Evolutionary conservation across 2,797 vertebrate genomes (phyloP), one percentile per base, ranked within the genome.

Genomic region (Peromyscus aztecus): DNA sequence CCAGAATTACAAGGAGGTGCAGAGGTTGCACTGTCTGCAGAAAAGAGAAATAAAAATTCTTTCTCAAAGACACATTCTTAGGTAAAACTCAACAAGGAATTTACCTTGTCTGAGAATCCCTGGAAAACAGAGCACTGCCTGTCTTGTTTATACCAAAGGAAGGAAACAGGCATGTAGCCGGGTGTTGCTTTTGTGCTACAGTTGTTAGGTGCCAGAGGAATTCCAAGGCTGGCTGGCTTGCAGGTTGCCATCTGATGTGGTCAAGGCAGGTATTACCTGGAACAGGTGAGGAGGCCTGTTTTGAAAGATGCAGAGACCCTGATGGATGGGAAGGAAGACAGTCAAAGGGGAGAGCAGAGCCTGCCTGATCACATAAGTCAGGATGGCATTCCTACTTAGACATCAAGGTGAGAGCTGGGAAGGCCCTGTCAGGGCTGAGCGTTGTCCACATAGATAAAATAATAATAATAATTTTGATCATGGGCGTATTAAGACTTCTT

Each of bases 231-330:
- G 59, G 55, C 49, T 43, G 59, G 55, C 49, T 43, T 85, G 84
- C 90, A 96, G 81, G 94, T 93, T 98, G 81, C 67, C n/a, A n/a
- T 96, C 97, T 97, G 95, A 97, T 96, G 91, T 96, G 96, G 94
- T 94, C 94, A 93, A 90, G 93, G 88, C 46, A 89, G 78, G 94
- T 92, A 94, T 97, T 96, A 95, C 76, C 73, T 76, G 78, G n/a
- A 81, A 76, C 94, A 98, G 97, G 94, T 96, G 91, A 94, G 63
- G 76, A 71, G 49, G 90, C 29, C 71, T 9, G 0, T 59, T 59
- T 86, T 69, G 61, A 86, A 95, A 92, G 49, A 90, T 14, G n/a
- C 10, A 52, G 19, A 92, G 52, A 80, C 89, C 96, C 90, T 92
- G 90, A 97, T 13, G 75, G 55, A 92, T 2, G 46, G 59, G 40